These are phyloP conservation scores for Microtus richardsoni DNA, from an alignment of 2,113 vertebrate genomes.

Conservation along the genomic window DNA sequence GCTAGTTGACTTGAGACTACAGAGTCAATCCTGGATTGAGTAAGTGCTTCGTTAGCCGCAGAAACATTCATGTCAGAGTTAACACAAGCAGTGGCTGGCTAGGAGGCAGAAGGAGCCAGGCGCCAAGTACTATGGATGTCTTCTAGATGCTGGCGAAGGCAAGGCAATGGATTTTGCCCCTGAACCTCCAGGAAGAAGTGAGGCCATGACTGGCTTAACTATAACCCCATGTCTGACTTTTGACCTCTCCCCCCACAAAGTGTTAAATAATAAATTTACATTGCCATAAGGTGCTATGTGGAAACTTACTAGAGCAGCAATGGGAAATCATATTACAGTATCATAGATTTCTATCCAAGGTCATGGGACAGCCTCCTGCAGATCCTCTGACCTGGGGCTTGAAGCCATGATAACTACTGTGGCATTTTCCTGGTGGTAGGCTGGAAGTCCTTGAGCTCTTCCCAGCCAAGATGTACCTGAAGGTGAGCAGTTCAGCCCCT, in stretches of 20 bases:
- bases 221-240: neutral
- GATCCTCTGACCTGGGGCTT: neutral
- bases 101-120: neutral
- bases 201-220: neutral
- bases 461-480: neutral
- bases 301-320: neutral
- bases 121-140: neutral
- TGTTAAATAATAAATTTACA: neutral
- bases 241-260: neutral
- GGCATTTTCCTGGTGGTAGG: neutral
- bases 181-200: neutral
- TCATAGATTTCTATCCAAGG: neutral
- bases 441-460: neutral
- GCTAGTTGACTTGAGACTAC: neutral
- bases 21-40: neutral
- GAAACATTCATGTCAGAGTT: neutral
- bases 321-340: neutral
- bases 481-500: neutral
- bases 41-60: neutral
- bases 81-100: neutral
- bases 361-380: neutral
- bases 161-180: neutral
- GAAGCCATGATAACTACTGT: neutral
- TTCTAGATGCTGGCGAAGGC: neutral
- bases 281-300: conserved; percentile 6